Evolutionary conservation across 2,888 invertebrate species (phyloP).

Genomic region (Caenorhabditis plicata): DNA sequence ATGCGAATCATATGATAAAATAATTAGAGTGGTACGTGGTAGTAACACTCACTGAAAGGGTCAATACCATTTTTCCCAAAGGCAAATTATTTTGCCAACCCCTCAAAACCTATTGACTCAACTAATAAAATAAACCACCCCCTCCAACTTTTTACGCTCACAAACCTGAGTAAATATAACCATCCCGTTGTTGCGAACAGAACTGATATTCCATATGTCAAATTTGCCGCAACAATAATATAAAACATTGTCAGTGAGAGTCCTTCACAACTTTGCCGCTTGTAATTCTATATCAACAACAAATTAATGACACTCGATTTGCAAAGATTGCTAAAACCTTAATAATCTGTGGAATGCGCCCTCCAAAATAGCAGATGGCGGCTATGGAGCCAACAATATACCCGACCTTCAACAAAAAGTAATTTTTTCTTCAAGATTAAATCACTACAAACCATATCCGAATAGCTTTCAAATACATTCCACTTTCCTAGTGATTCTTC

Average conservation of each 20-base stretch:
- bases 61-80: too few relatives aligned
- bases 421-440: neutral
- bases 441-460: conserved; percentile 43
- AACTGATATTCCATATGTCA: conserved; percentile 67
- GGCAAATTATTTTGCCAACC: too few relatives aligned
- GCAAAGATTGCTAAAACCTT: conserved; percentile 32
- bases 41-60: too few relatives aligned
- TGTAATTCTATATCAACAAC: conserved; percentile 45
- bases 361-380: conserved; percentile 64
- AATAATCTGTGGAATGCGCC: conserved; percentile 64
- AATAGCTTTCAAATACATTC: conserved; percentile 61
- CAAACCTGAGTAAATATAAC: conserved; percentile 54
- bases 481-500: conserved; percentile 39
- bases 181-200: conserved; percentile 61
- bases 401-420: conserved; percentile 39
- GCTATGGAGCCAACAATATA: conserved; percentile 65
- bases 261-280: conserved; percentile 61
- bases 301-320: neutral
- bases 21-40: too few relatives aligned
- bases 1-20: too few relatives aligned
- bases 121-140: neutral
- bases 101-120: too few relatives aligned
- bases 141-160: neutral
- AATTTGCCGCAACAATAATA: conserved; percentile 63
- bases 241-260: conserved; percentile 65